Evolutionary conservation across 2,888 invertebrate genomes (phyloP), one percentile per base, ranked within the genome.

Genomic region (Marasmarcha lunaedactyla): DNA sequence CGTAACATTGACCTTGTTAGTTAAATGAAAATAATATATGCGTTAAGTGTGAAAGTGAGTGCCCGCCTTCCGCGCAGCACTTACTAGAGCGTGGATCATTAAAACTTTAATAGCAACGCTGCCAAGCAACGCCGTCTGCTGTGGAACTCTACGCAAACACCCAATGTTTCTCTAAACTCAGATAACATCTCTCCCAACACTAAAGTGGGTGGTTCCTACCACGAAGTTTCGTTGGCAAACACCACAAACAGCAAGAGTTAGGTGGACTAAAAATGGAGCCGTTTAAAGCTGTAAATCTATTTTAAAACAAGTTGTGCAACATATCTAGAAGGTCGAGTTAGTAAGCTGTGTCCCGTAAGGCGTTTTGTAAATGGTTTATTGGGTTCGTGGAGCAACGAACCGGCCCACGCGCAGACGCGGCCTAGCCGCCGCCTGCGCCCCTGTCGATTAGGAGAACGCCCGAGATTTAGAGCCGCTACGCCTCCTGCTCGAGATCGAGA

Each of bases 361-460:
- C 30, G 30, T 9, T 11, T 20, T 20, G 20, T 20, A 20, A 11
- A 11, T 7, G 4, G 30, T 4, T n/a, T 10, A 11, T 11, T 4
- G 30, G 30, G 20, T 20, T 7, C 59, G 50, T 65, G 61, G 76
- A 60, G 72, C 74, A 73, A 62, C 74, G 78, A 77, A 77, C 77
- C 68, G 57, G 58, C 67, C 69, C 20, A 20, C 20, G 66, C 66
- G 74, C 76, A 74, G 73, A 74, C 77, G 77, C 12, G 51, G 58
- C 65, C 71, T 70, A 71, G 70, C 71, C 68, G 71, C 57, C 68
- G 67, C 65, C 65, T 70, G 66, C 64, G 63, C 61, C 63, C 63
- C 77, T 77, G 77, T 78, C 78, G 74, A 76, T 76, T 71, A 68
- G 67, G 62, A 64, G 70, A 67, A 67, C 67, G 63, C 58, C 46